phyloP scores from a whole-genome alignment of 2,888 invertebrate genomes.

The Scelioninae gen. 2 region DNA sequence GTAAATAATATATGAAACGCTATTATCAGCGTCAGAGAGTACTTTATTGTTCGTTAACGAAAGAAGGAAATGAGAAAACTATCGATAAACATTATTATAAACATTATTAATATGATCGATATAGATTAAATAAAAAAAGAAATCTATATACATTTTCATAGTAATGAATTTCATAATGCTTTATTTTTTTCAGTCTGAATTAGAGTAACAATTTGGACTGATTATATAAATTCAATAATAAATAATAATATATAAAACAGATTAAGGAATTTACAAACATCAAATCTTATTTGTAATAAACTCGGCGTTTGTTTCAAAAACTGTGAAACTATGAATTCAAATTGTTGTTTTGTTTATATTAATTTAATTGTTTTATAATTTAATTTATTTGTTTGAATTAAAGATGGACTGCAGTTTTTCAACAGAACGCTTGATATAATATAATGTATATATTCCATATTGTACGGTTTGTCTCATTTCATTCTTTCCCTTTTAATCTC shows the following conservation, averaged over 20 bases:
- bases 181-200: no score
- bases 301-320: constrained; percentile 26
- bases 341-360: constrained; percentile 7
- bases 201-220: no score
- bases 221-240: no score
- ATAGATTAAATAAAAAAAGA: no score
- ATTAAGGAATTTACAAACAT: not conserved
- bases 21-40: constrained; percentile 62
- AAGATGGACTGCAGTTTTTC: constrained; percentile 19
- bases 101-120: not conserved
- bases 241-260: no score
- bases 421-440: constrained; percentile 16
- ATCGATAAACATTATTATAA: constrained; percentile 42
- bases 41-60: constrained; percentile 60
- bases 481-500: constrained; percentile 63
- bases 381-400: no score
- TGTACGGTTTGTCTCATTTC: constrained; percentile 52
- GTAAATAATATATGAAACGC: constrained; percentile 64
- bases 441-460: constrained; percentile 50
- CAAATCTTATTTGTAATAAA: constrained; percentile 34
- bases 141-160: no score
- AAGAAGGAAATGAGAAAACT: constrained; percentile 59
- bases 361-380: no score
- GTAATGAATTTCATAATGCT: no score
- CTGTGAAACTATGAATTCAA: constrained; percentile 10